phyloP scores from a whole-genome alignment of 1,140 invertebrate species.

The Bombus huntii region DNA sequence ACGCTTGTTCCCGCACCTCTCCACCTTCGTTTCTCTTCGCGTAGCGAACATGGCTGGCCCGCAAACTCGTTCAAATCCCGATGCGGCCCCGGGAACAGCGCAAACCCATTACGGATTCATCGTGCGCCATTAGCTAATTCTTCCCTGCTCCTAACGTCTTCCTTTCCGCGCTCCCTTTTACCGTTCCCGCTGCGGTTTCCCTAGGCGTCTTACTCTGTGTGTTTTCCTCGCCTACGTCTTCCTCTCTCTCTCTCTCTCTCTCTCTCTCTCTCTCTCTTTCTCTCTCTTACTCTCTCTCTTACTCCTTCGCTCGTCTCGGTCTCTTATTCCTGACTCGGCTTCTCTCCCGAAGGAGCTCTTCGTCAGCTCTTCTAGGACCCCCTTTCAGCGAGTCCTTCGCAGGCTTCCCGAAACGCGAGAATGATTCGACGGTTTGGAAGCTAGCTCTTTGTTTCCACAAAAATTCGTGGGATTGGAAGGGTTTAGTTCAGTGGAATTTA shows the following conservation, averaged over 20 bases:
- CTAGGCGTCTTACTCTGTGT: conserved; percentile 17
- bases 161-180: conserved; percentile 74
- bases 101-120: conserved; percentile 83
- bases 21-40: not conserved
- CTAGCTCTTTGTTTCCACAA: not conserved
- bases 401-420: conserved; percentile 28
- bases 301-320: not conserved
- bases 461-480: not conserved
- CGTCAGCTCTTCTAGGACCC: conserved; percentile 34
- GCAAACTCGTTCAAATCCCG: conserved; percentile 77
- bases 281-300: not conserved
- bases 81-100: conserved; percentile 78
- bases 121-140: conserved; percentile 83
- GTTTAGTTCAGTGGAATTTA: not conserved
- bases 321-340: conserved; percentile 36
- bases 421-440: conserved; percentile 8
- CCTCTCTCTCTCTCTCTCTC: no score
- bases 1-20: conserved; percentile 26
- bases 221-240: not conserved
- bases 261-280: no score
- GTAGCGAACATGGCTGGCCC: conserved; percentile 51
- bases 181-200: conserved; percentile 53
- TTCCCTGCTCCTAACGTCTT: conserved; percentile 77
- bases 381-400: conserved; percentile 54
- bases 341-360: conserved; percentile 49